Base-by-base conservation (phyloP, 1,140 invertebrate genomes). In the Halyomorpha halys region DNA sequence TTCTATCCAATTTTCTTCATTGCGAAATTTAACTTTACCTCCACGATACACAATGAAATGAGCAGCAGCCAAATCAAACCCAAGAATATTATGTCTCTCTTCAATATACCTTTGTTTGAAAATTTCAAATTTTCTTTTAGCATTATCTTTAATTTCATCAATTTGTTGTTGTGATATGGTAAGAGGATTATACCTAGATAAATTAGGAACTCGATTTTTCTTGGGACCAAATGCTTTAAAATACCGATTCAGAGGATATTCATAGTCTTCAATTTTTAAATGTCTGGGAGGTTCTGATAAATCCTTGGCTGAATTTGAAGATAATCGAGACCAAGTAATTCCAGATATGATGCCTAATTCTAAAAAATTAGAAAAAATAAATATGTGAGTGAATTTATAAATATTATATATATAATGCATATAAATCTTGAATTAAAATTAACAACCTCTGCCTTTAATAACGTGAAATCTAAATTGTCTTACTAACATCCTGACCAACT, bases 41-140 rank as follows among this genome's bases (percentile, higher is more conserved):
- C 80, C 81, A 30, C 83, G 73, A 69, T 74, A 73, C 1, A 88
- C 70, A 47, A 91, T 68, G 70, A 90, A 91, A 75, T 88, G 84
- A 16, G 87, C 85, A 2, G 82, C 79, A 19, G 87, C 86, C 66
- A 93, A 72, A 71, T 93, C 83, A 64, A 78, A 74, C 0, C 90
- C 89, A 4, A 84, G 49, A 44, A 47, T 21, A 45, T 59, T 44
- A 25, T 68, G 62, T 54, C 70, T 68, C n/a, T 68, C 60, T 14
- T 59, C 16, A 27, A 65, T 47, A 47, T 61, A 70, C 23, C 59
- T 25, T 68, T 71, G 70, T 54, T 18, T 15, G 6, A 47, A 15
- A 34, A 67, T 39, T 15, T 64, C 66, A 16, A 16, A 21, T 1
- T 64, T 49, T n/a, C 21, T 54, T 15, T 39, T 15, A 27, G 39